Evolutionary conservation across 1,140 invertebrate genomes (phyloP).

Genomic region (Parasteatoda tepidariorum): DNA sequence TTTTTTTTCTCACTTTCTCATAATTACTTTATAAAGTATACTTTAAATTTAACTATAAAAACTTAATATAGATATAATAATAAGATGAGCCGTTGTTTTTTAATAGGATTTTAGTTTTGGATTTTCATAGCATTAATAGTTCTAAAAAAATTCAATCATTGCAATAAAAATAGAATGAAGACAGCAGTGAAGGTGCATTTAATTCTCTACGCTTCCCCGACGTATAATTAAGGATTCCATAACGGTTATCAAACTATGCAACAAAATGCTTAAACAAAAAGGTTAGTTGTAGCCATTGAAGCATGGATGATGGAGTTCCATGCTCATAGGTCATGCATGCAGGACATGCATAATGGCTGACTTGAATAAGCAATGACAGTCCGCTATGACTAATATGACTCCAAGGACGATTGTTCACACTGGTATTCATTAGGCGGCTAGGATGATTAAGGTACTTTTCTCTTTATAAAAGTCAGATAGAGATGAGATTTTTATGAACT

Average conservation of each 20-base stretch:
- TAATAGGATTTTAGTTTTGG: too few species aligned
- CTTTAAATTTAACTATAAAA: too few species aligned
- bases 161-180: too few species aligned
- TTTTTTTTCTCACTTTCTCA: too few species aligned
- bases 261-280: not conserved
- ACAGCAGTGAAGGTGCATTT: not conserved
- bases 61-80: too few species aligned
- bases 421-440: not conserved
- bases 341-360: not conserved
- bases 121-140: too few species aligned
- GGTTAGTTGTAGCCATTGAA: not conserved
- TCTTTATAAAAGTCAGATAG: not conserved
- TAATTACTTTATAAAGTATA: too few species aligned
- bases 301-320: not conserved
- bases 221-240: not conserved
- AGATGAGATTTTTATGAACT: not conserved
- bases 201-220: not conserved
- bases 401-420: not conserved
- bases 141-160: too few species aligned
- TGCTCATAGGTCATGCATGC: not conserved
- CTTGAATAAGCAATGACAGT: not conserved
- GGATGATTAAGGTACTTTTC: not conserved
- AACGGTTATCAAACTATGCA: not conserved
- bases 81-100: too few species aligned
- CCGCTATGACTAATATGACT: not conserved